Evolutionary conservation across 1,140 invertebrate species (phyloP), one percentile per base, ranked within the genome.

Genomic region (Drosophila tropicalis): DNA sequence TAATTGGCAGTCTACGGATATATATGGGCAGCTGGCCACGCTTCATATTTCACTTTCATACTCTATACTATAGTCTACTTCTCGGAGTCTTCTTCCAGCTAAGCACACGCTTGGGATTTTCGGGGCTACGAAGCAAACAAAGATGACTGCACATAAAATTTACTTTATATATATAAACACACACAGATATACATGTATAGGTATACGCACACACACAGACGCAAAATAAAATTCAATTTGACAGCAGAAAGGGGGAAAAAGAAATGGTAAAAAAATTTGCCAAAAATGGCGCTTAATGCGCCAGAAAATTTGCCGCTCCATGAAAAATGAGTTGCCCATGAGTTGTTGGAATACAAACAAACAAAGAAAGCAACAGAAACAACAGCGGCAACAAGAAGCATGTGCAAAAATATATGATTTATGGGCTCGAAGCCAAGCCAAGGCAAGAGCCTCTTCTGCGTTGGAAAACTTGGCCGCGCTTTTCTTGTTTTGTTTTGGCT

Each of bases 61-160:
- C 44, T 29, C 29, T 51, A 19, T 9, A 51, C 17, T 51, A 22
- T 51, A 22, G 7, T 51, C 44, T 51, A 51, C 44, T 51, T 51
- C 39, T 10, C 44, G 5, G 29, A 17, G 36, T 13, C 39, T 66
- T 34, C 55, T 75, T 75, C 29, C 44, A 47, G 36, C 72, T 56
- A 75, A 75, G 70, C 63, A 75, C 83, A 71, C 83, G 58, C 69
- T 68, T 55, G 83, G 84, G 83, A 86, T 76, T 86, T 87, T 67
- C n/a, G 44, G 63, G 40, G 60, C 55, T 67, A 9, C 58, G 70
- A 55, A 69, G 57, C 82, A 61, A 68, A 83, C 61, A 67, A 56
- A 64, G 74, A 73, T 81, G 70, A 82, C 71, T 76, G 79, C 76
- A 71, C 79, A 76, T 72, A 79, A 83, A 81, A 67, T 76, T 67